Evolutionary conservation across 2,888 invertebrate genomes (phyloP).

Genomic region (Acanthococcus lagerstroemiae): DNA sequence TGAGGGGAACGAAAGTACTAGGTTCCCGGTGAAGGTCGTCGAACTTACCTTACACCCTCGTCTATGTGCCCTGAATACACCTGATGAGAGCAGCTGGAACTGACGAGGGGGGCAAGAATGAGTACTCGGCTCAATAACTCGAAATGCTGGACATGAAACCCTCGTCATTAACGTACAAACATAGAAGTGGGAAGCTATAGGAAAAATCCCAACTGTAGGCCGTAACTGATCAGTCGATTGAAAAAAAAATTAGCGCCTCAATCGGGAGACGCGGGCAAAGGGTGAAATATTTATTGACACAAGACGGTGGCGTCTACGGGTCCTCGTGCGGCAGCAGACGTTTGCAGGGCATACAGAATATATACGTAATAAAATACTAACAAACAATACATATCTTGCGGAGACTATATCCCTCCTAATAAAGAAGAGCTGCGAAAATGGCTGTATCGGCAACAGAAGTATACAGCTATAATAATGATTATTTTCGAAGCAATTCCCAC

Average conservation of each 20-base stretch:
- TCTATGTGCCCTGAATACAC: too few species aligned
- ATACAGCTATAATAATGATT: neutral
- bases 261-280: neutral
- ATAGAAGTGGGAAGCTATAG: too few species aligned
- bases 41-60: too few species aligned
- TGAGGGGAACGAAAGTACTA: too few species aligned
- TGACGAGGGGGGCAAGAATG: too few species aligned
- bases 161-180: too few species aligned
- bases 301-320: neutral
- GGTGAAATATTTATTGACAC: neutral
- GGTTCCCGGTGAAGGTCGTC: too few species aligned
- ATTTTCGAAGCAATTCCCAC: constrained; percentile 8
- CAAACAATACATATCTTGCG: neutral
- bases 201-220: too few species aligned
- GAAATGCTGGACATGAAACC: too few species aligned
- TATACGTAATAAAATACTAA: neutral
- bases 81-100: too few species aligned
- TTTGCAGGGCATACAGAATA: neutral
- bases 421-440: neutral
- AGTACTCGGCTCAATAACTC: too few species aligned
- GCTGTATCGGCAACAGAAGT: neutral
- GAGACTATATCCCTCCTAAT: neutral
- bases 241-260: neutral
- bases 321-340: neutral
- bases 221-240: too few species aligned